Evolutionary conservation across 2,797 vertebrate species (phyloP).

Genomic region (Sebastiscus tertius): DNA sequence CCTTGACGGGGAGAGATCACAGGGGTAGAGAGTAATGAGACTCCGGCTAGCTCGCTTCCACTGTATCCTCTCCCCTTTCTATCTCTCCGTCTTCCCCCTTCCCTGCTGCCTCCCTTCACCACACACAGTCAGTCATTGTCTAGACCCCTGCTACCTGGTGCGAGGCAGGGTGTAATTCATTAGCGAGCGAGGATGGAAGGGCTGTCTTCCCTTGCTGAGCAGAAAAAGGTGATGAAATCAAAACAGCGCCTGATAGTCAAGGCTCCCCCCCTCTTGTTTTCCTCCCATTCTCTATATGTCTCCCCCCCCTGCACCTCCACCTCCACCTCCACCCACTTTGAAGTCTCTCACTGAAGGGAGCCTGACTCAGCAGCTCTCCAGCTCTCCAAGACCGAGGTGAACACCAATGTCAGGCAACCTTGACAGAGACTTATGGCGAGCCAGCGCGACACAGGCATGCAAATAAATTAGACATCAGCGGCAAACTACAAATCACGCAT

Average conservation of each 20-base stretch:
- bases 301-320: not conserved
- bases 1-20: slow-evolving; percentile 76
- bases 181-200: slow-evolving; percentile 68
- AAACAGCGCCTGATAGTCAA: slow-evolving; percentile 51
- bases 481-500: slow-evolving; percentile 53
- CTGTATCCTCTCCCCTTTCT: slow-evolving; percentile 56
- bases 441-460: slow-evolving; percentile 49
- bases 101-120: slow-evolving; percentile 31
- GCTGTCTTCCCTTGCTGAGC: slow-evolving; percentile 46
- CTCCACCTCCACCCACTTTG: slow-evolving; percentile 36
- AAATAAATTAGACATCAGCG: slow-evolving; percentile 66
- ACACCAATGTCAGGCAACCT: slow-evolving; percentile 75
- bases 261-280: slow-evolving; percentile 23
- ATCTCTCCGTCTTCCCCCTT: slow-evolving; percentile 22
- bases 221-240: slow-evolving; percentile 67
- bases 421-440: slow-evolving; percentile 67
- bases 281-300: slow-evolving; percentile 21
- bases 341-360: slow-evolving; percentile 45
- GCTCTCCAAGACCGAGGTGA: slow-evolving; percentile 61
- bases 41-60: slow-evolving; percentile 53
- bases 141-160: slow-evolving; percentile 73
- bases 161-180: slow-evolving; percentile 81
- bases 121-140: slow-evolving; percentile 76
- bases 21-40: slow-evolving; percentile 76
- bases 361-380: slow-evolving; percentile 70